Percentiles rank a stretch among this genome's conserved stretches.
Conservation (phyloP, 1,140 invertebrate genomes). For the Episyrphus balteatus region DNA sequence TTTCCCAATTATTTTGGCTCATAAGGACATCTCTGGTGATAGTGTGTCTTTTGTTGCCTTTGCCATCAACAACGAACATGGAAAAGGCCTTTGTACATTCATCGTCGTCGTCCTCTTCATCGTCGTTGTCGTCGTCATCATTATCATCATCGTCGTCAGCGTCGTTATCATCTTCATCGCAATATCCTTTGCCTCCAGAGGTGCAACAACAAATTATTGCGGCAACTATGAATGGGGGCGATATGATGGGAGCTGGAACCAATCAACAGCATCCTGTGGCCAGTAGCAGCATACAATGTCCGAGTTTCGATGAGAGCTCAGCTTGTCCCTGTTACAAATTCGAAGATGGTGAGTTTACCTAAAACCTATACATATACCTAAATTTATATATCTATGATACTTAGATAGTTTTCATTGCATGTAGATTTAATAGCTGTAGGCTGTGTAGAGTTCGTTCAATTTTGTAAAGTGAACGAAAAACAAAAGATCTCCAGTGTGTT, state of each 20-base stretch:
- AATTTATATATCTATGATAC: neutral
- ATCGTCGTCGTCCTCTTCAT: neutral
- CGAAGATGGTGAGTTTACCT: slow-evolving; percentile 55
- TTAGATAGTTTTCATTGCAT: too few relatives aligned
- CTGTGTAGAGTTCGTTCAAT: too few relatives aligned
- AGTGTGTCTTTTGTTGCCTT: neutral
- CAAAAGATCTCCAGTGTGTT: too few relatives aligned
- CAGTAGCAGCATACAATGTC: slow-evolving; percentile 43
- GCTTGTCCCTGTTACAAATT: slow-evolving; percentile 84
- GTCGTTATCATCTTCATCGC: neutral
- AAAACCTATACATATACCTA: neutral
- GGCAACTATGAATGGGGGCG: too few relatives aligned
- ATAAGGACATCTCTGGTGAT: neutral
- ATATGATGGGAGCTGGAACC: too few relatives aligned
- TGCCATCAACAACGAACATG: neutral
- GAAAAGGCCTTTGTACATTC: neutral
- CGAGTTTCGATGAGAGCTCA: slow-evolving; percentile 56
- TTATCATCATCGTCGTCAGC: neutral
- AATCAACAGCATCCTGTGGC: neutral
- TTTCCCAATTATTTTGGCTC: neutral
- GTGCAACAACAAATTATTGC: too few relatives aligned
- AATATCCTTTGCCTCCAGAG: too few relatives aligned
- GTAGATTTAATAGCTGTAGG: too few relatives aligned
- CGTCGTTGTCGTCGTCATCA: neutral
- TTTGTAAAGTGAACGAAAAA: too few relatives aligned